Evolutionary conservation across 2,888 invertebrate genomes (phyloP).

Genomic region (Athalia circularis): DNA sequence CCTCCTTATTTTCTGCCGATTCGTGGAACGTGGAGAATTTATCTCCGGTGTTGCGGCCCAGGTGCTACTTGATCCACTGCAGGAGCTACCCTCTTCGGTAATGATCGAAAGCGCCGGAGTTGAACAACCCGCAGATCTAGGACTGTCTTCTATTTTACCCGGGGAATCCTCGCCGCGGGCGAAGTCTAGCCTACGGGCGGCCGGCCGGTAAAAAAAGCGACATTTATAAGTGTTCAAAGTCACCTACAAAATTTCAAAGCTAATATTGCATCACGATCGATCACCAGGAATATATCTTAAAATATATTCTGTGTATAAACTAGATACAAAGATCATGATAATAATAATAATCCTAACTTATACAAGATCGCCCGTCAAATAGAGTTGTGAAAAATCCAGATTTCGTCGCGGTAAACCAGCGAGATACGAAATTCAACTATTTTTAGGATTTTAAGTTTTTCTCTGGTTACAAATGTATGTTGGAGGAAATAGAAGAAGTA

Average conservation of each 20-base stretch:
- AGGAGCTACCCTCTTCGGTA: constrained; percentile 29
- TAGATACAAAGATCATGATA: no score
- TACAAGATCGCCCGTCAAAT: not conserved
- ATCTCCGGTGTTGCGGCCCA: not conserved
- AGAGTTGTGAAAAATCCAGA: not conserved
- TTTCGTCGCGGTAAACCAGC: not conserved
- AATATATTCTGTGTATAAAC: no score
- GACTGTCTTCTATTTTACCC: constrained; percentile 15
- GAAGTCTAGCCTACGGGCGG: not conserved
- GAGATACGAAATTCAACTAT: no score
- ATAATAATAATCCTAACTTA: no score
- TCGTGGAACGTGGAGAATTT: not conserved
- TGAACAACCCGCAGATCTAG: not conserved
- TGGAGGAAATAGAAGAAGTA: no score
- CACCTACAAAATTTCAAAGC: not conserved
- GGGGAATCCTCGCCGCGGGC: constrained; percentile 12
- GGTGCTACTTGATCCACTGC: constrained; percentile 12
- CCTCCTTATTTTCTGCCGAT: not conserved
- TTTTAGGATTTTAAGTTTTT: no score
- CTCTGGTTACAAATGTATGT: no score
- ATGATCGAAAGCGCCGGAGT: constrained; percentile 28
- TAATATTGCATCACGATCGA: not conserved
- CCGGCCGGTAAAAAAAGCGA: not conserved
- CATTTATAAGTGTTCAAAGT: constrained; percentile 22
- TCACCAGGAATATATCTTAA: not conserved